phyloP scores from a whole-genome alignment of 2,113 vertebrate species.

The Pomatostomus ruficeps region DNA sequence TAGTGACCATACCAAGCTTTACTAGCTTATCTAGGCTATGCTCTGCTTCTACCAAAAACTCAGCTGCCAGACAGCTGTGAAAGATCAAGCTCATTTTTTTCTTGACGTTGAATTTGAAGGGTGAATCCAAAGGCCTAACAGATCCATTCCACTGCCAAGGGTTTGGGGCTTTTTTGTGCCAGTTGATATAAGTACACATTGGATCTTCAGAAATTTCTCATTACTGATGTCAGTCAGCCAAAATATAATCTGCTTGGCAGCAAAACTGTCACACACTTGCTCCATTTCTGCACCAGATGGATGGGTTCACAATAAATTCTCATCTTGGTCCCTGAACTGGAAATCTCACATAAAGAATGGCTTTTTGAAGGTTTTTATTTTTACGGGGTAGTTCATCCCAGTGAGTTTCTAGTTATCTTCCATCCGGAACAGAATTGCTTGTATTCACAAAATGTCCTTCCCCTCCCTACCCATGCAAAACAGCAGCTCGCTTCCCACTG shows the following conservation, averaged over 20 bases:
- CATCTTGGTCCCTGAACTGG: neutral
- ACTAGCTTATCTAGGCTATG: neutral
- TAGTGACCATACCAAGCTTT: neutral
- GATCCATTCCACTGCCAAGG: slow-evolving; percentile 11
- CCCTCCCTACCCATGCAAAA: neutral
- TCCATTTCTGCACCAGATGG: slow-evolving; percentile 22
- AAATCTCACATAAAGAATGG: neutral
- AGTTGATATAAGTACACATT: neutral
- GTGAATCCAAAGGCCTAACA: slow-evolving; percentile 30
- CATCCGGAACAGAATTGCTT: neutral
- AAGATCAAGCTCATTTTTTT: slow-evolving; percentile 17
- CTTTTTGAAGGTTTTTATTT: neutral
- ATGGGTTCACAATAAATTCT: slow-evolving; percentile 22
- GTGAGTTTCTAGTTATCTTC: neutral
- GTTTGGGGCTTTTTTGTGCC: neutral
- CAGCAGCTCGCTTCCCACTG: neutral
- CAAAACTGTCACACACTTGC: slow-evolving; percentile 46
- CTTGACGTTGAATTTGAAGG: slow-evolving; percentile 3
- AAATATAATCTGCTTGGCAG: slow-evolving; percentile 34
- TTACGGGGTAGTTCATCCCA: neutral
- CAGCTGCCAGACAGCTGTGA: slow-evolving; percentile 45
- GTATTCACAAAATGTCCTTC: neutral
- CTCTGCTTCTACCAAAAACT: neutral
- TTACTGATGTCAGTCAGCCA: slow-evolving; percentile 25
- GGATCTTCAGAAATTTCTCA: slow-evolving; percentile 40